Base-by-base conservation (phyloP, 2,797 vertebrate genomes). In the Erethizon dorsatum region DNA sequence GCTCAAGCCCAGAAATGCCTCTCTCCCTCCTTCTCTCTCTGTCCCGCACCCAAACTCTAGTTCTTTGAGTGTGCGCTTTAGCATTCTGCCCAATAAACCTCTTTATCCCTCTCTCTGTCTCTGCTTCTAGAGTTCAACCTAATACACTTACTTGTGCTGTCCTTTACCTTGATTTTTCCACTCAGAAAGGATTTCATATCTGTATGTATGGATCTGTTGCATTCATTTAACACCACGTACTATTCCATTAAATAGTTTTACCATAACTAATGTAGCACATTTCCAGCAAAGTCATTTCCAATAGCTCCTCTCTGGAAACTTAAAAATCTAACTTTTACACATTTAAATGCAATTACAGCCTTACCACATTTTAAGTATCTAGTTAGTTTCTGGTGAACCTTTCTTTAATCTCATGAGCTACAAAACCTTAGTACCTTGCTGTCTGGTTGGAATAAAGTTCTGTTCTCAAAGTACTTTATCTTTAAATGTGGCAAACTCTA, bases 261-360 rank as follows among this genome's bases (percentile, higher is more conserved):
- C 78, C 88, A 63, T 93, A 93, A 84, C 92, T 95, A 96, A 97
- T 75, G 79, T 28, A 78, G 50, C 88, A 59, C 77, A 95, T 87
- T 83, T 90, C 77, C 80, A 95, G 67, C n/a, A 90, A 14, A 84
- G 71, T 84, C 47, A 52, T 96, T 93, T 92, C 71, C 50, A 92
- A 78, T 45, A 94, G 56, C 54, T 92, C 52, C 88, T 94, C 86
- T 94, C 89, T 67, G n/a, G 50, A 65, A 96, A 96, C 75, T 83
- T 80, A 93, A 88, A 69, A 92, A 82, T 96, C 93, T 89, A 79
- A 95, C 87, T 95, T 96, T 94, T 95, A 88, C 52, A 88, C 33
- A 92, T 90, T 95, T 95, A 91, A 97, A 92, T 86, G 65, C 82
- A 90, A 96, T 92, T 92, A 75, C 47, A 24, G 67, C 41, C 90